phyloP scores from a whole-genome alignment of 23 tunicate genomes.

The Clavelina lepadiformis region DNA sequence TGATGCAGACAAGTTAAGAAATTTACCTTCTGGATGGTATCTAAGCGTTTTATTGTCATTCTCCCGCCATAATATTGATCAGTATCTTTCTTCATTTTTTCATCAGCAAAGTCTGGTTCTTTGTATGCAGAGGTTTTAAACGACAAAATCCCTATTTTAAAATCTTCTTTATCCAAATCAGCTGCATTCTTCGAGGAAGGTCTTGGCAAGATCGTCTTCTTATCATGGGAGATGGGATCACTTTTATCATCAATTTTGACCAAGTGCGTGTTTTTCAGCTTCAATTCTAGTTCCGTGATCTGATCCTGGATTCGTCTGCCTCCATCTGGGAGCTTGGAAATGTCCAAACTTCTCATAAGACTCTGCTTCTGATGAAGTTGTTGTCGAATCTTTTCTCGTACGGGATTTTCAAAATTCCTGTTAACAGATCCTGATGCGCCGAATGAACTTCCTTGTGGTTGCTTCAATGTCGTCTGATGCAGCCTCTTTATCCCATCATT shows the following conservation, averaged over 20 bases:
- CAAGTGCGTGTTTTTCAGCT: constrained; percentile 16
- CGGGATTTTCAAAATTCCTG: constrained; percentile 7
- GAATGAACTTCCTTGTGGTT: not conserved
- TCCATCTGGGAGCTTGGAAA: constrained; percentile 70
- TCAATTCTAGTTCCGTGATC: constrained; percentile 32
- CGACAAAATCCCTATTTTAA: no score
- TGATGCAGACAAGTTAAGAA: not conserved
- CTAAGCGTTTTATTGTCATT: constrained; percentile 42
- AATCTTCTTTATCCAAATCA: no score
- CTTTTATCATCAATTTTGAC: not conserved
- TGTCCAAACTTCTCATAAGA: constrained; percentile 28
- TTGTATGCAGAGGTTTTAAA: no score
- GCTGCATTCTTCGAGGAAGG: no score
- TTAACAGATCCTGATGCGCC: not conserved
- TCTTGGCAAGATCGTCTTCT: no score
- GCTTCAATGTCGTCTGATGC: not conserved
- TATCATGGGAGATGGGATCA: no score
- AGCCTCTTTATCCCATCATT: not conserved
- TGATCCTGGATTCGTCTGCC: constrained; percentile 56
- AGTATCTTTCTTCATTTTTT: no score
- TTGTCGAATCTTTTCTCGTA: constrained; percentile 20
- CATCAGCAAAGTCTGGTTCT: no score
- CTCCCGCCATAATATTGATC: constrained; percentile 58
- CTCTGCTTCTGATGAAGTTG: constrained; percentile 41
- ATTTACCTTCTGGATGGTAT: constrained; percentile 29